Conservation (phyloP, 35 echinoderm and acorn worm genomes). For the Ophioderma brevispina region DNA sequence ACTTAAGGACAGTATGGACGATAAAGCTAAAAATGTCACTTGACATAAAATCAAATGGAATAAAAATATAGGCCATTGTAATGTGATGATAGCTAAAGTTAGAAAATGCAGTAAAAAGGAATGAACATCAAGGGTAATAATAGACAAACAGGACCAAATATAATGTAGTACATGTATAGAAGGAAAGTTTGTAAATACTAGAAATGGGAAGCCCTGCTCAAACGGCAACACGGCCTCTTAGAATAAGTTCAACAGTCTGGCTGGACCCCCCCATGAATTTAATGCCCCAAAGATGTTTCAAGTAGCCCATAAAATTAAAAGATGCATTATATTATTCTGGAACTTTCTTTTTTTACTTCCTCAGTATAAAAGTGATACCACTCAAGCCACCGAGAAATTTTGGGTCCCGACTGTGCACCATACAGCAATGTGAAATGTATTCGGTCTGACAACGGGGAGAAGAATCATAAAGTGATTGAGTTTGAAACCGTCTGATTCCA, state of each 20-base stretch:
- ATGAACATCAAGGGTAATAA: not conserved
- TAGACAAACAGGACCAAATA: constrained; percentile 1
- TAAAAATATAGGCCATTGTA: not conserved
- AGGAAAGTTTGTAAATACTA: constrained; percentile 53
- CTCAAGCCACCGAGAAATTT: constrained; percentile 21
- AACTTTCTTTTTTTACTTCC: constrained; percentile 32
- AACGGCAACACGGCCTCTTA: not conserved
- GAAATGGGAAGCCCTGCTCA: constrained; percentile 35
- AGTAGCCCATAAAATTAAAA: constrained; percentile 43
- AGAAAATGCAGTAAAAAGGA: not conserved
- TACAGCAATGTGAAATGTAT: constrained; percentile 10
- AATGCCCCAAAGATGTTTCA: constrained; percentile 25
- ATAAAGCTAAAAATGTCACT: not conserved
- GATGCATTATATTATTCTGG: constrained; percentile 72
- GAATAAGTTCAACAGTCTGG: constrained; percentile 42
- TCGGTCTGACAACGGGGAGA: constrained; percentile 34
- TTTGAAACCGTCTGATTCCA: constrained; percentile 35
- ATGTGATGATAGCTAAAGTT: not conserved
- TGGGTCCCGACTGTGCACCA: not conserved
- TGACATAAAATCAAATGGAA: not conserved
- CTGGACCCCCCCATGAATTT: constrained; percentile 36
- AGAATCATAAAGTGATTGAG: not conserved
- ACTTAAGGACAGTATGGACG: no score
- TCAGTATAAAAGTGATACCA: constrained; percentile 48
- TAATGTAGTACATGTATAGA: constrained; percentile 41